A percentile compares a stretch with the other conserved stretches of the same genome.
Evolutionary conservation across 2,888 invertebrate species (phyloP).

Genomic region (Ceriagrion tenellum): DNA sequence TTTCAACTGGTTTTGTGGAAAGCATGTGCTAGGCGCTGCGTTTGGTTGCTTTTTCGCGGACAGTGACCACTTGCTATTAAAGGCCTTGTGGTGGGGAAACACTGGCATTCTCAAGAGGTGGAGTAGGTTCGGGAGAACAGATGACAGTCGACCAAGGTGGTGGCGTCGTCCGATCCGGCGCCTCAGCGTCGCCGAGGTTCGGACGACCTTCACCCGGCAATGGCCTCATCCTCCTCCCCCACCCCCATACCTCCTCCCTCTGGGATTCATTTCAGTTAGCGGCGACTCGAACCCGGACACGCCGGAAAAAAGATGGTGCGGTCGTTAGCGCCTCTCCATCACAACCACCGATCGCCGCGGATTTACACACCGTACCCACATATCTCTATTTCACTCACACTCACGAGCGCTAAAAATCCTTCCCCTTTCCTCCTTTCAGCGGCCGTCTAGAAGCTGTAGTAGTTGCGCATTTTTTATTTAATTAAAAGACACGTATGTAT

Average conservation of each 20-base stretch:
- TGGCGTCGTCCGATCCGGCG: background rate
- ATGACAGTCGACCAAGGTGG: background rate
- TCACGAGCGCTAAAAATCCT: too few species aligned
- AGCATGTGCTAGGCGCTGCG: too few species aligned
- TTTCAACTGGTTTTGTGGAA: too few species aligned
- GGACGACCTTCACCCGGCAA: background rate
- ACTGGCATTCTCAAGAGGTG: background rate
- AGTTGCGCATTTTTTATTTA: too few species aligned
- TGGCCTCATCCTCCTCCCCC: background rate
- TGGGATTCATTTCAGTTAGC: background rate
- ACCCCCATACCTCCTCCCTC: background rate
- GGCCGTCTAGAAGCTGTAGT: too few species aligned
- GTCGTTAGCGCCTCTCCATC: background rate
- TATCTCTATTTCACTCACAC: too few species aligned
- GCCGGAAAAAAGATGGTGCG: background rate
- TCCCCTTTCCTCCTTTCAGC: too few species aligned
- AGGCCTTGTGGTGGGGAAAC: too few species aligned
- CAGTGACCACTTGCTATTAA: too few species aligned
- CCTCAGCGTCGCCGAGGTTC: background rate
- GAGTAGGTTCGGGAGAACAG: background rate
- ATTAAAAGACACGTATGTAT: too few species aligned
- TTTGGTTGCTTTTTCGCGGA: too few species aligned
- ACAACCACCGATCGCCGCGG: background rate
- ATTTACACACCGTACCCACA: too few species aligned
- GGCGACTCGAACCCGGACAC: background rate